phyloP scores from a whole-genome alignment of 2,797 vertebrate genomes.

The Thamnophis elegans region DNA sequence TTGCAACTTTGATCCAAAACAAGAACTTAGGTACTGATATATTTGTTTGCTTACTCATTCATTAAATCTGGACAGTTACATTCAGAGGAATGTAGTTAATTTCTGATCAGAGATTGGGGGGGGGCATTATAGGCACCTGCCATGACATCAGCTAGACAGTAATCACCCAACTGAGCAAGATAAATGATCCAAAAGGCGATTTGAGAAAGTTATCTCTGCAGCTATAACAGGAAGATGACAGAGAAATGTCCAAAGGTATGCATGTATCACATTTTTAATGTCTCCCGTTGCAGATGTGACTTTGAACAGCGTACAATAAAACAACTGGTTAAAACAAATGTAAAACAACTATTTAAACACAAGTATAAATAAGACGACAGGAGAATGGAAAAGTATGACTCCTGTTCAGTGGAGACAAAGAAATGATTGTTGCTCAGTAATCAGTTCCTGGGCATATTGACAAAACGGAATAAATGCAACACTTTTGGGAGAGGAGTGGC shows the following conservation, averaged over 20 bases:
- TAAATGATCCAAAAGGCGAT: constrained; percentile 18
- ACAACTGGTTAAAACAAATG: background rate
- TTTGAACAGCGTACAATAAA: background rate
- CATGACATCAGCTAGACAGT: background rate
- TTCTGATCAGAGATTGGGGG: background rate
- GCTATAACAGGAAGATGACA: constrained; percentile 40
- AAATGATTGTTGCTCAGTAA: background rate
- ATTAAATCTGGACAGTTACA: background rate
- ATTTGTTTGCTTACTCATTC: background rate
- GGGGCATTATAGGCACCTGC: background rate
- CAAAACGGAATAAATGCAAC: background rate
- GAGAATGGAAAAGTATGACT: background rate
- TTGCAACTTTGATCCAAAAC: constrained; percentile 50
- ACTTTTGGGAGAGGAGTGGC: background rate
- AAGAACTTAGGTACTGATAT: background rate
- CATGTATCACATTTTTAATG: background rate
- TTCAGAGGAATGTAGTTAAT: background rate
- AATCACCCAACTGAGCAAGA: background rate
- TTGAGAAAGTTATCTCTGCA: constrained; percentile 45
- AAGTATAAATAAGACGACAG: background rate
- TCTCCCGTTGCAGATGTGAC: background rate
- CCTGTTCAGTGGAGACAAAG: background rate
- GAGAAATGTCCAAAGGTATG: constrained; percentile 9
- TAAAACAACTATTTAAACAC: background rate
- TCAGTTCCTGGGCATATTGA: background rate